These are phyloP conservation scores for Salmo trutta DNA, from an alignment of 2,797 vertebrate genomes.

Conservation along the genomic window DNA sequence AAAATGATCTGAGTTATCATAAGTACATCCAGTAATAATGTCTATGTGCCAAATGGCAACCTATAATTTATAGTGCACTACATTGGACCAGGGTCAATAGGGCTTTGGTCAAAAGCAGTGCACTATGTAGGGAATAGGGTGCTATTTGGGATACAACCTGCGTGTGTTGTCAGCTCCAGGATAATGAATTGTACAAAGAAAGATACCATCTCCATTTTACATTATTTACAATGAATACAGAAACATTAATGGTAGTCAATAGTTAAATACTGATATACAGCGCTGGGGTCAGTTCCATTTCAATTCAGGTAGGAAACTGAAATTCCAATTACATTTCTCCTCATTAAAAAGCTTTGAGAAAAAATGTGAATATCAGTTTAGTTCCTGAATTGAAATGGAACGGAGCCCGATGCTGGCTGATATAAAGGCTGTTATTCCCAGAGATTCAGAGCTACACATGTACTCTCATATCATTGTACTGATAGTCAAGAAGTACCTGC, in stretches of 20 bases:
- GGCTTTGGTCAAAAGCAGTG: background rate
- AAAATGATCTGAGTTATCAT: slow-evolving; percentile 37
- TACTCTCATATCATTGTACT: slow-evolving; percentile 66
- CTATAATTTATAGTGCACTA: background rate
- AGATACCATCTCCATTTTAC: slow-evolving; percentile 64
- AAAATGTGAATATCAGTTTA: background rate
- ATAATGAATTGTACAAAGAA: slow-evolving; percentile 62
- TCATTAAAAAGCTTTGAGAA: too few species aligned
- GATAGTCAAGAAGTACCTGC: slow-evolving; percentile 73
- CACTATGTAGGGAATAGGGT: background rate
- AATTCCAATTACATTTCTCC: too few species aligned
- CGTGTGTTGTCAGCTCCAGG: slow-evolving; percentile 37
- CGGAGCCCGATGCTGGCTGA: too few species aligned
- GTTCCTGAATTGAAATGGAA: too few species aligned
- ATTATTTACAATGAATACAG: slow-evolving; percentile 66
- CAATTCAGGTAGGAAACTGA: too few species aligned
- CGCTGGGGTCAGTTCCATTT: background rate
- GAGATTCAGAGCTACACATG: slow-evolving; percentile 33
- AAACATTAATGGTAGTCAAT: slow-evolving; percentile 15
- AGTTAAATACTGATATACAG: slow-evolving; percentile 36
- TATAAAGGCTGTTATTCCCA: slow-evolving; percentile 27
- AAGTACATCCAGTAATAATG: slow-evolving; percentile 43
- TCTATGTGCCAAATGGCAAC: background rate
- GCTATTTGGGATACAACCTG: background rate
- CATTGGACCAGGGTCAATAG: background rate